Evolutionary conservation across 2,797 vertebrate species (phyloP).

Genomic region (Notoglanidium macrostoma): DNA sequence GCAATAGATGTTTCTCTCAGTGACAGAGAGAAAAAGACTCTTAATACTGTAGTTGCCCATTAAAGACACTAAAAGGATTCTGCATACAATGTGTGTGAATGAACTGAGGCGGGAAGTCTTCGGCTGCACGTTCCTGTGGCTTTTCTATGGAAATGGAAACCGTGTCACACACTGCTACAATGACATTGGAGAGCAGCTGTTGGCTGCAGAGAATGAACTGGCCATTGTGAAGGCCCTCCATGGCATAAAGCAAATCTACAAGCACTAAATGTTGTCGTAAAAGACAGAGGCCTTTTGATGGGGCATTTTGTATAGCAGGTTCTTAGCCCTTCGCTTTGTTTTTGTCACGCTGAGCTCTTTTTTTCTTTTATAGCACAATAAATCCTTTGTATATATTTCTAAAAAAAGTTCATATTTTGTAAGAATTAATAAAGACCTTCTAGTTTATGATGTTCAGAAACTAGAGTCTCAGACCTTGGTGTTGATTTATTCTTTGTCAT

Average conservation of each 20-base stretch:
- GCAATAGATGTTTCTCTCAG: slow-evolving; percentile 86
- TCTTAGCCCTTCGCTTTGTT: slow-evolving; percentile 62
- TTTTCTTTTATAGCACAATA: slow-evolving; percentile 74
- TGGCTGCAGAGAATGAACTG: slow-evolving; percentile 82
- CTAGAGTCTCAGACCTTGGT: slow-evolving; percentile 43
- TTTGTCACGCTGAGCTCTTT: slow-evolving; percentile 63
- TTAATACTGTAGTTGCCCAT: slow-evolving; percentile 79
- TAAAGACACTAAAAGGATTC: slow-evolving; percentile 84
- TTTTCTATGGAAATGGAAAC: slow-evolving; percentile 92
- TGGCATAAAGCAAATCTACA: slow-evolving; percentile 81
- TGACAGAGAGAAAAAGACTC: slow-evolving; percentile 81
- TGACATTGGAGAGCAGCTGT: slow-evolving; percentile 78
- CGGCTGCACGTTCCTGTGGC: slow-evolving; percentile 81
- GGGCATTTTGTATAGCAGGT: slow-evolving; percentile 75
- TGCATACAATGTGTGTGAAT: slow-evolving; percentile 80
- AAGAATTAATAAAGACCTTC: slow-evolving; percentile 90
- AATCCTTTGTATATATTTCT: slow-evolving; percentile 86
- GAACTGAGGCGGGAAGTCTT: slow-evolving; percentile 77
- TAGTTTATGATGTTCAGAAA: slow-evolving; percentile 81
- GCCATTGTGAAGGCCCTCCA: slow-evolving; percentile 86
- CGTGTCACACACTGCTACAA: slow-evolving; percentile 82
- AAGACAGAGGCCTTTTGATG: slow-evolving; percentile 52
- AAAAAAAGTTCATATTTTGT: slow-evolving; percentile 87
- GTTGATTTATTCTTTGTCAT: slow-evolving; percentile 41
- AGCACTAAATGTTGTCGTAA: slow-evolving; percentile 82